A percentile compares a stretch with the other conserved stretches of the same genome.
These are phyloP conservation scores for Dynastes hyllus DNA, from an alignment of 2,888 invertebrate species.

Conservation along the genomic window DNA sequence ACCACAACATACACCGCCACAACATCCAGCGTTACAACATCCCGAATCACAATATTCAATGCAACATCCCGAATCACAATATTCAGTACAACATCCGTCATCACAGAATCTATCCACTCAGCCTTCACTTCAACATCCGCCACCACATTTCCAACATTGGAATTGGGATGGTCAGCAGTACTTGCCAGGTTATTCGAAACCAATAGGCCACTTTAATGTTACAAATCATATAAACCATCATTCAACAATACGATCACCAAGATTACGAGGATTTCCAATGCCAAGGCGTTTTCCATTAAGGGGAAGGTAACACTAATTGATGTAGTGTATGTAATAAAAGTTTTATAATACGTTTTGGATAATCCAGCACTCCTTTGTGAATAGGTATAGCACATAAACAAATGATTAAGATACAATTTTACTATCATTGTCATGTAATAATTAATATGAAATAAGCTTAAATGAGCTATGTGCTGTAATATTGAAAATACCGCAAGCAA, in stretches of 20 bases:
- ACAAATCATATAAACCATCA: constrained; percentile 6
- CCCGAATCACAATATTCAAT: neutral
- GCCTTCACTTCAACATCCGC: neutral
- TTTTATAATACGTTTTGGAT: constrained; percentile 1
- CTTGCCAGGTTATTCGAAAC: neutral
- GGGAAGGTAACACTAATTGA: constrained; percentile 26
- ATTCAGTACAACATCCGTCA: neutral
- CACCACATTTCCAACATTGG: constrained; percentile 20
- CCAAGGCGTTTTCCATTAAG: constrained; percentile 21
- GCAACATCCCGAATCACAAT: neutral
- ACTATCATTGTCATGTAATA: neutral
- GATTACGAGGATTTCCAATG: constrained; percentile 14
- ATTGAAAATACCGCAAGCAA: too few species aligned
- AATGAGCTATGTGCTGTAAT: too few species aligned
- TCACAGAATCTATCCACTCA: neutral
- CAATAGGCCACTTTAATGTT: constrained; percentile 4
- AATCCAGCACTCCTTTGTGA: neutral
- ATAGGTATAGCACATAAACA: constrained; percentile 12
- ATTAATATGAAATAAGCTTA: neutral
- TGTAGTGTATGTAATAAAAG: neutral
- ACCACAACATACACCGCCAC: constrained; percentile 5
- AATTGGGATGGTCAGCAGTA: constrained; percentile 34
- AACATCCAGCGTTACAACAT: neutral
- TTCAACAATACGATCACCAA: neutral
- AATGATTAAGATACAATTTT: neutral